phyloP scores from a whole-genome alignment of 2,113 vertebrate species.

The Campylorhamphus procurvoides region DNA sequence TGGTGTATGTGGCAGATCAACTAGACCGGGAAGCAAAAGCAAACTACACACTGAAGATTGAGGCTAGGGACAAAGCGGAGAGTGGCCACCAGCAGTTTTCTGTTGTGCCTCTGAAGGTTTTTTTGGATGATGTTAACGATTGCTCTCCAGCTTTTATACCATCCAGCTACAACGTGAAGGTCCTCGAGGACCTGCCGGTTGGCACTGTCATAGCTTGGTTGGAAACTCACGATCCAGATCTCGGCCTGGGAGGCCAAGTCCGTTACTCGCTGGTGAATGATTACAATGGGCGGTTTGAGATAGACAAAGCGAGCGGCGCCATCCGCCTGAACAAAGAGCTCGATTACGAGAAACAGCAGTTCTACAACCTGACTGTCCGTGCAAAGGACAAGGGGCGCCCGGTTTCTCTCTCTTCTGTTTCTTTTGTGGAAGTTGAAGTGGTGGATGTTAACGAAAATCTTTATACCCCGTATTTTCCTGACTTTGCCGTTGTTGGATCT shows the following conservation, averaged over 20 bases:
- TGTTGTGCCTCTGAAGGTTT: conserved; percentile 83
- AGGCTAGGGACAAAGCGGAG: conserved; percentile 90
- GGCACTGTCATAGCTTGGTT: conserved; percentile 95
- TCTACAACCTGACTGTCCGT: conserved; percentile 93
- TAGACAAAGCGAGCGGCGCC: conserved; percentile 89
- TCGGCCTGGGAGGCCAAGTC: conserved; percentile 91
- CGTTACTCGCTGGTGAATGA: conserved; percentile 91
- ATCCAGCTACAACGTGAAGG: conserved; percentile 85
- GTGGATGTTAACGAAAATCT: conserved; percentile 98
- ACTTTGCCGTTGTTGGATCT: conserved; percentile 87
- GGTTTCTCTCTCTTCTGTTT: conserved; percentile 90
- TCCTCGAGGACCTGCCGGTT: conserved; percentile 91
- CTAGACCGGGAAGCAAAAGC: conserved; percentile 88
- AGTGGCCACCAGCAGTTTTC: conserved; percentile 85
- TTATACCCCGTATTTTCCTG: conserved; percentile 89
- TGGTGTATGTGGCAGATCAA: conserved; percentile 90
- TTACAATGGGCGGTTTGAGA: conserved; percentile 91
- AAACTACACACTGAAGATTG: conserved; percentile 89
- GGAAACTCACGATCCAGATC: conserved; percentile 93
- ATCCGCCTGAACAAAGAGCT: conserved; percentile 91
- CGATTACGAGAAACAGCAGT: conserved; percentile 94
- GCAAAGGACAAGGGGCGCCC: conserved; percentile 95
- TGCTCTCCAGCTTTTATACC: conserved; percentile 93
- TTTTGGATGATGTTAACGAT: conserved; percentile 93
- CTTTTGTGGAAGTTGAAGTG: conserved; percentile 94